Evolutionary conservation across 2,888 invertebrate species (phyloP).

Genomic region (Acholoe squamosa): DNA sequence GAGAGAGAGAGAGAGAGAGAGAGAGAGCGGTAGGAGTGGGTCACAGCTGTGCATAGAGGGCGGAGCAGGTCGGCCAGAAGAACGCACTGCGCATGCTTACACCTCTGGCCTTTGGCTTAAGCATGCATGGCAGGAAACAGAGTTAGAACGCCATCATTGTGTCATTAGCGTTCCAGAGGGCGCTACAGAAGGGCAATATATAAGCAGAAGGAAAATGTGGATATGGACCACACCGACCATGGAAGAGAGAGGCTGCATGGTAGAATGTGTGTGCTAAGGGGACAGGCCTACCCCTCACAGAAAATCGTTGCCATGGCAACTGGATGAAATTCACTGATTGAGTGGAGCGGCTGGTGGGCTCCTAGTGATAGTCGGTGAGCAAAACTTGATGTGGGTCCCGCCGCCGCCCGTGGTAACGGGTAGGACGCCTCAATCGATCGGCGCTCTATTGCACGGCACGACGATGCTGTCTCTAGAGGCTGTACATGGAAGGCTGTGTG

Average conservation of each 20-base stretch:
- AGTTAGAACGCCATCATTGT: conserved; percentile 12
- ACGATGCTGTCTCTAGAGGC: conserved; percentile 5
- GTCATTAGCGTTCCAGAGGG: background rate
- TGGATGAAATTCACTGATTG: conserved; percentile 59
- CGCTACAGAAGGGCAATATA: background rate
- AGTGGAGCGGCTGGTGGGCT: background rate
- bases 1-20: background rate
- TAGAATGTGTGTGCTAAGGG: background rate
- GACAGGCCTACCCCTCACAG: background rate
- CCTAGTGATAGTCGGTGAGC: conserved; percentile 53
- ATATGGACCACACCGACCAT: background rate
- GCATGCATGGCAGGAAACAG: background rate
- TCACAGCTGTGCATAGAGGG: no score
- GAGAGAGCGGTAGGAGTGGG: background rate
- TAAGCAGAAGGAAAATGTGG: background rate
- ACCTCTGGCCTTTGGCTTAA: background rate
- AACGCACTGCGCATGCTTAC: background rate
- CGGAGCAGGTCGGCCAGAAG: background rate
- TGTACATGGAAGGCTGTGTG: background rate
- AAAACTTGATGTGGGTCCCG: conserved; percentile 44
- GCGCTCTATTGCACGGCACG: background rate
- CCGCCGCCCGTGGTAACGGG: background rate
- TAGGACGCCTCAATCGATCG: background rate
- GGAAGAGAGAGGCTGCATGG: background rate
- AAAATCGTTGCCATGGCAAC: conserved; percentile 58